phyloP scores from a whole-genome alignment of 2,113 vertebrate species.

The Galemys pyrenaicus region DNA sequence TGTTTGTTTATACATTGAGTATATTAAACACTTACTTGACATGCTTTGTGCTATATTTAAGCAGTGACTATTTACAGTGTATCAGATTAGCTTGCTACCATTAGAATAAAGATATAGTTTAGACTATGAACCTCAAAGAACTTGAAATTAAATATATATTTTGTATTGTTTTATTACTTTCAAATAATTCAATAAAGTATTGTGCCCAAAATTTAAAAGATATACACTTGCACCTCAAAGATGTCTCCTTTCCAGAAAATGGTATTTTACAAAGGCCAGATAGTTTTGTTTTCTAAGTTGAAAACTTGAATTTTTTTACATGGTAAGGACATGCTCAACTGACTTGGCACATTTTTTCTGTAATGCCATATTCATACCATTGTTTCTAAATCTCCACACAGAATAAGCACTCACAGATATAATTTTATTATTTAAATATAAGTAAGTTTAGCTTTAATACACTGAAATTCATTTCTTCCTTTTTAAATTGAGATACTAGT shows the following conservation, averaged over 20 bases:
- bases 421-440: not conserved
- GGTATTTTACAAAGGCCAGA: not conserved
- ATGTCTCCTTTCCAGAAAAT: not conserved
- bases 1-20: slow-evolving; percentile 85
- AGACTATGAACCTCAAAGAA: not conserved
- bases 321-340: not conserved
- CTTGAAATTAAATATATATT: not conserved
- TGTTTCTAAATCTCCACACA: not conserved
- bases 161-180: not conserved
- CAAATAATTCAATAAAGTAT: not conserved
- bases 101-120: slow-evolving; percentile 4
- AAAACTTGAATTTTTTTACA: not conserved
- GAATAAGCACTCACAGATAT: not conserved
- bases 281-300: not conserved
- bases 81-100: not conserved
- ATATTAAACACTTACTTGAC: slow-evolving; percentile 73
- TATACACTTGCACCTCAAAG: not conserved
- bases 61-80: not conserved
- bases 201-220: not conserved
- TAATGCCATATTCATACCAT: not conserved
- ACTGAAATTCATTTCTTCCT: not conserved
- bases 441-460: not conserved
- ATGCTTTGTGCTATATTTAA: slow-evolving; percentile 46
- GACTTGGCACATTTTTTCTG: not conserved
- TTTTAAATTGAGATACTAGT: no score